Evolutionary conservation across 1,140 invertebrate species (phyloP).

Genomic region (Diorhabda carinulata): DNA sequence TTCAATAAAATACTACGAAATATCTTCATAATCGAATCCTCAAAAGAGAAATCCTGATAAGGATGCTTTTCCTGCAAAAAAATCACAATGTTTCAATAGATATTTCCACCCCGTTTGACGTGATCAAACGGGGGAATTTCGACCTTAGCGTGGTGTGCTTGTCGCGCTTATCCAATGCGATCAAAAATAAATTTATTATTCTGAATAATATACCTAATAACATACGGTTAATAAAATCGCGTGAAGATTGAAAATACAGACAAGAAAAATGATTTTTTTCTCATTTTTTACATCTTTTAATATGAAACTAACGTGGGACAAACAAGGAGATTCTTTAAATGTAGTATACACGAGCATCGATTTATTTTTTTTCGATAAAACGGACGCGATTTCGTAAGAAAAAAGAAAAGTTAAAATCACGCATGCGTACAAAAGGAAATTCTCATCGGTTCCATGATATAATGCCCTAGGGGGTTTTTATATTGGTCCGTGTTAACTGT

Average conservation of each 20-base stretch:
- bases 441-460: too few relatives aligned
- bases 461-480: slow-evolving; percentile 31
- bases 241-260: neutral
- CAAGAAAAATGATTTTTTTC: neutral
- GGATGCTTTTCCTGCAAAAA: neutral
- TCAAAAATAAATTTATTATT: neutral
- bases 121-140: too few relatives aligned
- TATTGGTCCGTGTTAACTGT: slow-evolving; percentile 41
- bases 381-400: too few relatives aligned
- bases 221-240: neutral
- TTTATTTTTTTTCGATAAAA: too few relatives aligned
- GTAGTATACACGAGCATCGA: too few relatives aligned
- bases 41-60: neutral
- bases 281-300: too few relatives aligned
- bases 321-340: too few relatives aligned
- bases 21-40: neutral
- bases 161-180: neutral
- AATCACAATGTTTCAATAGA: neutral
- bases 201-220: slow-evolving; percentile 1
- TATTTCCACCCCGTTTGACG: too few relatives aligned
- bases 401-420: too few relatives aligned
- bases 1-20: neutral
- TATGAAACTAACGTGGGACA: too few relatives aligned
- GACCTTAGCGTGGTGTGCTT: too few relatives aligned
- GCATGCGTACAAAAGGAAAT: too few relatives aligned